phyloP scores from a whole-genome alignment of 1,140 invertebrate genomes.

The Drosophila willistoni region DNA sequence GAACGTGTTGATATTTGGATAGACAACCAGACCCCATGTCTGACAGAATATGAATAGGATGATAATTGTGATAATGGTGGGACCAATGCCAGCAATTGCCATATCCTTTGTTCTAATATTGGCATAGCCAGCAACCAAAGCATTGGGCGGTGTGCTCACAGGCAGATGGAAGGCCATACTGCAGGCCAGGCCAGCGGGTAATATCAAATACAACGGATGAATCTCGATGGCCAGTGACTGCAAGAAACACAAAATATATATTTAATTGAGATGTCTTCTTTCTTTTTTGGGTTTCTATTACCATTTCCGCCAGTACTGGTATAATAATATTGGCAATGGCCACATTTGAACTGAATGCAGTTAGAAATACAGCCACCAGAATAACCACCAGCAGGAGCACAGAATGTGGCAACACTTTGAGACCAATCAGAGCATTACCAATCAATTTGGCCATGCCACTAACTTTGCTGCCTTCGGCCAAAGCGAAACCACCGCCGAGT shows the following conservation, averaged over 20 bases:
- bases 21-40: constrained; percentile 86
- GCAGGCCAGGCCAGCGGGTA: constrained; percentile 91
- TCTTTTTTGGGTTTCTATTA: constrained; percentile 16
- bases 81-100: constrained; percentile 90
- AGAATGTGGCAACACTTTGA: constrained; percentile 84
- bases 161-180: constrained; percentile 90
- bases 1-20: constrained; percentile 81
- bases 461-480: constrained; percentile 91
- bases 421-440: constrained; percentile 86
- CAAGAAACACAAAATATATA: constrained; percentile 40
- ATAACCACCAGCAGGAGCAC: constrained; percentile 86
- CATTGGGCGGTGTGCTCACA: constrained; percentile 94
- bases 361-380: constrained; percentile 85
- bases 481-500: constrained; percentile 92
- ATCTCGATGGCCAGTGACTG: constrained; percentile 85
- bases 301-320: constrained; percentile 91
- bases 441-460: constrained; percentile 91
- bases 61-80: constrained; percentile 89
- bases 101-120: constrained; percentile 91
- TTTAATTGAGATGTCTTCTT: not conserved
- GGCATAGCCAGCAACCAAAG: constrained; percentile 93
- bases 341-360: constrained; percentile 93
- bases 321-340: constrained; percentile 92
- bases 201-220: constrained; percentile 94
- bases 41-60: constrained; percentile 88